Base-by-base conservation (phyloP, 2,888 invertebrate genomes). In the Sphecodes monilicornis region DNA sequence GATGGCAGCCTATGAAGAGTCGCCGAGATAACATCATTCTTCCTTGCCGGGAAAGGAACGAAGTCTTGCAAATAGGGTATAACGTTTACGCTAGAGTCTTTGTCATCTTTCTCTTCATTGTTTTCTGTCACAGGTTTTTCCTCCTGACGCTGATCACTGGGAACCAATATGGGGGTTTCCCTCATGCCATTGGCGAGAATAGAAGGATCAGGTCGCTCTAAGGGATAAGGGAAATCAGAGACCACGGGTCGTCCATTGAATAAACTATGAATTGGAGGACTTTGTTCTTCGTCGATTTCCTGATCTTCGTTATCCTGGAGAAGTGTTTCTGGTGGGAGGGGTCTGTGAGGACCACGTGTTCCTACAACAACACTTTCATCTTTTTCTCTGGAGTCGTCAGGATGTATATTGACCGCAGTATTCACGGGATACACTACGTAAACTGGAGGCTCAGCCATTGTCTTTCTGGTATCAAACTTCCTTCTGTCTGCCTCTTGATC, bases 221-320 rank as follows among this genome's bases (percentile, higher is more conserved):
- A 93, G 0, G 96, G 96, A 93, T 97, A 97, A 0, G 97, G 97
- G 86, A 97, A 97, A 88, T 96, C 96, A 0, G 96, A 95, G 90
- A 96, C 96, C 4, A 95, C 76, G 10, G 84, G 89, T 68, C 84
- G 84, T 13, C 76, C 69, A n/a, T 71, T 82, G 46, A 84, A 86
- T 95, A 91, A 77, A 95, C 93, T 13, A 95, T 66, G 88, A 39
- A 74, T 89, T 81, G 54, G 90, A 80, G 76, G 89, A 79, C 26
- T 82, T 6, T 76, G 46, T 26, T 84, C 86, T 10, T 80, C 84
- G 1, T 69, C 68, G 16, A 80, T 76, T 2, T 86, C 88, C 5
- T 85, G 83, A 10, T 91, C 88, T 10, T 90, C 88, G 41, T 92
- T 90, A 50, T 92, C 91, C 29, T 93, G 91, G 0, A 92, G 87